Evolutionary conservation across 1,140 invertebrate species (phyloP), one percentile per base, ranked within the genome.

Genomic region (Pogonomyrmex barbatus): DNA sequence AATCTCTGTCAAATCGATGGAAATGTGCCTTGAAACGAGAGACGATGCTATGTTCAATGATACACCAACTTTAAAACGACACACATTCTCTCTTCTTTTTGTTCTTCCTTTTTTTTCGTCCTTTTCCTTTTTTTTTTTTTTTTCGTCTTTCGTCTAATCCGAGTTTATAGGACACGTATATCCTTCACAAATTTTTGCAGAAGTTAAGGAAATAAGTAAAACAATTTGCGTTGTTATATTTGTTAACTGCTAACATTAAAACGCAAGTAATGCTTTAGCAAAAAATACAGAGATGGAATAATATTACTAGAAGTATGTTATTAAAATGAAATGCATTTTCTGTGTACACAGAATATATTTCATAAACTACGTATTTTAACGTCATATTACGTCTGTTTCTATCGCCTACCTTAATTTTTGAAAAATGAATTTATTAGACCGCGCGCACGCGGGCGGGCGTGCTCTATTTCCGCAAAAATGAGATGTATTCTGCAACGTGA

Each of bases 341-440:
- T 9, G 4, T 30, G 42, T 39, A 45, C 10, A 39, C 0, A 30
- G 0, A 58, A 33, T 10, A 12, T 6, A 39, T 73, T 83, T 73
- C 14, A n/a, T 36, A 12, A 42, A 30, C 47, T 54, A 63, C 39
- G 60, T 60, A 62, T 85, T 52, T 85, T 83, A 83, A 73, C 68
- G 42, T 83, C 79, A 47, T 75, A 75, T 83, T 83, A 73, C 30
- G 39, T 83, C 30, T 24, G 79, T 75, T 83, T 30, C 68, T 50
- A 79, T 36, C 36, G 62, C 62, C 47, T 67, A 47, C 68, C 56
- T 83, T 83, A 83, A 73, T 83, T 83, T 60, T 75, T 39, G 79
- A 83, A 73, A 83, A 83, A 83, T 83, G 68, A 75, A 73, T 83
- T 83, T 83, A 83, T 83, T 83, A 83, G 42, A 82, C 68, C 79